Base-by-base conservation (phyloP, 2,888 invertebrate genomes). In the Oeneis ivallda region DNA sequence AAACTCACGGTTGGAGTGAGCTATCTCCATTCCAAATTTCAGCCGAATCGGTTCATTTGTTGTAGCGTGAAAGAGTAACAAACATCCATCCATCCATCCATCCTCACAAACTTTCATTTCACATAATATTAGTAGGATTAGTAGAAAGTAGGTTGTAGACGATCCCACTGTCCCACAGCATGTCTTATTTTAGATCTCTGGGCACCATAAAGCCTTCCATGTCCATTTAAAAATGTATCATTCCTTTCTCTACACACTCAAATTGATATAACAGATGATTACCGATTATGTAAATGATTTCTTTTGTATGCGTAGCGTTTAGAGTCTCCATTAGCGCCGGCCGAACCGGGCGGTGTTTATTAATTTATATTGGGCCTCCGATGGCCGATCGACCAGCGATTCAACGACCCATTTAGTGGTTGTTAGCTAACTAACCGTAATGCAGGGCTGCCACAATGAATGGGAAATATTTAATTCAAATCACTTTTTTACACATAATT, bases 391-490 rank as follows among this genome's bases (percentile, higher is more conserved):
- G 64, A 59, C 59, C 62, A 49, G 52, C 70, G 59, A 67, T 68
- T 62, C 68, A 68, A 66, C 64, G 64, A 64, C 61, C 67, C 68
- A 67, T 66, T 68, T 62, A 58, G 60, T 62, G 65, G 68, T 32
- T 60, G 59, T 39, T 59, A 43, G 57, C 60, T 65, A 49, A 62
- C 59, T 56, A 53, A 59, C 43, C 62, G 52, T 37, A 43, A 62
- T 56, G 5, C 56, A 65, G 67, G 68, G 64, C 4, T 64, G 68
- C 0, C 57, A 5, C 49, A 26, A 9, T 0, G 17, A 4, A 8
- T 9, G 8, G 8, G 8, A 8, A 17, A 9, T 47, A 47, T 47
- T 26, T 26, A 26, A 26, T 26, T 26, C 5, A 26, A 5, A 26
- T 26, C 5, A 26, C 26, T 26, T 26, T 26, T 26, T 26, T 26